A percentile compares a stretch with the other conserved stretches of the same genome.
Conservation (phyloP, 2,113 vertebrate species). For the Podiceps cristatus region DNA sequence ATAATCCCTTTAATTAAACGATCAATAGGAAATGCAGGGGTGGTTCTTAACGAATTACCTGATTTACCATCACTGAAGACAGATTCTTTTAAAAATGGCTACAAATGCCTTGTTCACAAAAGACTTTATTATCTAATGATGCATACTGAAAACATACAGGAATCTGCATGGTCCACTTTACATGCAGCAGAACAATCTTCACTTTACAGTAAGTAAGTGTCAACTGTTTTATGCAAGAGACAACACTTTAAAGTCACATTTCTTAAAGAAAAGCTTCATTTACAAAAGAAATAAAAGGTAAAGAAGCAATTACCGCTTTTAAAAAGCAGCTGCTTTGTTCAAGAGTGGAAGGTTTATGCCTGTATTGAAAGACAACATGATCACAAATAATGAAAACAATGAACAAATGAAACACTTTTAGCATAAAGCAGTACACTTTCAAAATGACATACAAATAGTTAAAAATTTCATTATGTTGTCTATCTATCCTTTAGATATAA, state of each 20-base stretch:
- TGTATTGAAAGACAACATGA: constrained; percentile 96
- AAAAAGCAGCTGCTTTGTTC: constrained; percentile 95
- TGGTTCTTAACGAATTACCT: constrained; percentile 77
- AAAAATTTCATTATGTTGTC: constrained; percentile 77
- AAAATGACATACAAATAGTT: constrained; percentile 87
- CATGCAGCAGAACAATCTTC: constrained; percentile 88
- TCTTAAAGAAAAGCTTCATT: constrained; percentile 87
- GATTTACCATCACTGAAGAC: constrained; percentile 84
- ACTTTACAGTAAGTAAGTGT: constrained; percentile 89
- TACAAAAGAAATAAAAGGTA: constrained; percentile 92
- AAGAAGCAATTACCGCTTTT: constrained; percentile 97
- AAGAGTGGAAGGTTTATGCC: constrained; percentile 92
- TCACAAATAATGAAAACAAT: constrained; percentile 89
- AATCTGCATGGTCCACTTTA: constrained; percentile 85
- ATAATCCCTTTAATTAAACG: constrained; percentile 66
- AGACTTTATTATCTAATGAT: constrained; percentile 91
- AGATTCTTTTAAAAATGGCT: constrained; percentile 86
- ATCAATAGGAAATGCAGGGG: constrained; percentile 70
- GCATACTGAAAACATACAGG: constrained; percentile 90
- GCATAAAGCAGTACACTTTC: constrained; percentile 86
- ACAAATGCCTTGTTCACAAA: constrained; percentile 89
- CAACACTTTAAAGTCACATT: constrained; percentile 85
- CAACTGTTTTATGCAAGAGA: constrained; percentile 87
- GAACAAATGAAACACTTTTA: constrained; percentile 86
- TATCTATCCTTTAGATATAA: constrained; percentile 78